Conservation (phyloP, 2,888 invertebrate genomes). For the Luperina testacea region DNA sequence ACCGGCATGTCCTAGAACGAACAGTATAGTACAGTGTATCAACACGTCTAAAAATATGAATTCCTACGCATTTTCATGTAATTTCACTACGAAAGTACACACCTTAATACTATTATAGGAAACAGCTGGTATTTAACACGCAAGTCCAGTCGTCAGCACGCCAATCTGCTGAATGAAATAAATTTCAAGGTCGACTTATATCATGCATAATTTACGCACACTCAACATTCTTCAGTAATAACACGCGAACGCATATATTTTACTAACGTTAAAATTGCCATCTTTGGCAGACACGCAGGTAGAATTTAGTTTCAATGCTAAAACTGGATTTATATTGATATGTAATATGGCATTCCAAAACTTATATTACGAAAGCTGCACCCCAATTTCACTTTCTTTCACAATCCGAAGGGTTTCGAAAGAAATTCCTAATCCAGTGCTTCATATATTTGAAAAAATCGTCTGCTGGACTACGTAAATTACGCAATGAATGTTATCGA, state of each 20-base stretch:
- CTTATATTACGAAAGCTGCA: not conserved
- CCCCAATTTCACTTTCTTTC: not conserved
- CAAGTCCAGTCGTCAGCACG: not conserved
- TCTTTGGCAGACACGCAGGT: slow-evolving; percentile 24
- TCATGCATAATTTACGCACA: slow-evolving; percentile 37
- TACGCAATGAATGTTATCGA: no score
- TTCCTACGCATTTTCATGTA: not conserved
- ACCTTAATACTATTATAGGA: not conserved
- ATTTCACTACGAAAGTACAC: not conserved
- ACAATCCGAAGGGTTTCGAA: not conserved
- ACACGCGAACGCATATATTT: slow-evolving; percentile 27
- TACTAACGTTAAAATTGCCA: slow-evolving; percentile 22
- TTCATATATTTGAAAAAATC: not conserved
- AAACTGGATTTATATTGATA: not conserved
- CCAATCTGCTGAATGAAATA: slow-evolving; percentile 48
- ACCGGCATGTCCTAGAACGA: not conserved
- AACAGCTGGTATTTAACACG: slow-evolving; percentile 36
- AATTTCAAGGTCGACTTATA: slow-evolving; percentile 33
- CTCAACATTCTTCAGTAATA: slow-evolving; percentile 43
- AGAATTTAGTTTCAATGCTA: not conserved
- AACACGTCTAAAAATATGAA: not conserved
- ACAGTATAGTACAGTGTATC: no score
- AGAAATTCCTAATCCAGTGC: not conserved
- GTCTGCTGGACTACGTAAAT: not conserved
- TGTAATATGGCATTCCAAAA: not conserved